Percentiles rank a stretch among this genome's conserved stretches.
Conservation (phyloP, 1,140 invertebrate genomes). For the Formica exsecta region DNA sequence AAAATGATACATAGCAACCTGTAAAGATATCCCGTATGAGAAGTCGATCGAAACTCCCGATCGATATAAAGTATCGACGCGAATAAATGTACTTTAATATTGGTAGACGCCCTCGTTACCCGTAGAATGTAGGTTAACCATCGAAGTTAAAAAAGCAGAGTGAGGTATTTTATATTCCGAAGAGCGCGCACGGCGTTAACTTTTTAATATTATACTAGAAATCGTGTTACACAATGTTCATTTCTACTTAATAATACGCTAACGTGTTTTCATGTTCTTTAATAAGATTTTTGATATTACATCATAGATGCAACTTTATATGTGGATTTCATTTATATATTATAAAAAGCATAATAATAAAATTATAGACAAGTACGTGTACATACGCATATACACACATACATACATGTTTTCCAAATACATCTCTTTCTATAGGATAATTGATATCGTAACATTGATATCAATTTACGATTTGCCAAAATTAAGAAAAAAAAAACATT, state of each 20-base stretch:
- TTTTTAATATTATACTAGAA: conserved; percentile 57
- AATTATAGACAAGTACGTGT: no score
- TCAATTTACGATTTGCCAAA: neutral
- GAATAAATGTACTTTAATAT: conserved; percentile 61
- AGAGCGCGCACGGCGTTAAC: conserved; percentile 26
- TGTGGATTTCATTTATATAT: neutral
- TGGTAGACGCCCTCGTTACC: conserved; percentile 58
- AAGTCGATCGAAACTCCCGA: conserved; percentile 38
- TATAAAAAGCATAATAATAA: neutral
- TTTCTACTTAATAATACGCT: conserved; percentile 45
- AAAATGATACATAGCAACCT: conserved; percentile 31
- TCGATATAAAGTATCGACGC: conserved; percentile 50
- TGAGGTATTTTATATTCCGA: conserved; percentile 56
- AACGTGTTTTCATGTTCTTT: conserved; percentile 5
- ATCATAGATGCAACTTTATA: neutral
- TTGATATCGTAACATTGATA: neutral
- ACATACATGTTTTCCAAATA: neutral
- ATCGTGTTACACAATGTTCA: neutral
- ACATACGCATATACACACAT: neutral
- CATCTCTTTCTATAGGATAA: neutral
- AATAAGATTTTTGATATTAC: neutral
- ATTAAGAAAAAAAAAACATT: neutral
- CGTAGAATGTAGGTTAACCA: conserved; percentile 61
- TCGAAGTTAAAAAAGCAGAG: conserved; percentile 54
- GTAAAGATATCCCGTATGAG: conserved; percentile 14